These are phyloP conservation scores for Amphiprion clarkii DNA, from an alignment of 2,797 vertebrate species.

Conservation along the genomic window DNA sequence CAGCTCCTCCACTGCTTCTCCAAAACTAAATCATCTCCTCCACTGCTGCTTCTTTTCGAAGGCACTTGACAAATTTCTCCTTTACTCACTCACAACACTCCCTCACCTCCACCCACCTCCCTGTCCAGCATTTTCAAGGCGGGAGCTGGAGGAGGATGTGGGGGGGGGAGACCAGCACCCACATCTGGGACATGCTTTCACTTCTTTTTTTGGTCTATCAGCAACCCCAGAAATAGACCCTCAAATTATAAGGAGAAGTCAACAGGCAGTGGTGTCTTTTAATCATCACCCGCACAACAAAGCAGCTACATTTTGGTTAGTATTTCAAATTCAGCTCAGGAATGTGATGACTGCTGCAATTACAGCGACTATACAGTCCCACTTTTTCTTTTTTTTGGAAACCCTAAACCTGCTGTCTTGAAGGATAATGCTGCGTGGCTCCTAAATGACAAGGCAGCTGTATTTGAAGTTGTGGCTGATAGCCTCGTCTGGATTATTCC, in stretches of 20 bases:
- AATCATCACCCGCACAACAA: constrained; percentile 58
- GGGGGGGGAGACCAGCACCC: constrained; percentile 19
- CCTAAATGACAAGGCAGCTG: constrained; percentile 57
- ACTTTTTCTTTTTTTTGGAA: constrained; percentile 25
- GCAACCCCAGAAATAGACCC: constrained; percentile 58
- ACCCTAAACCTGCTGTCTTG: constrained; percentile 20
- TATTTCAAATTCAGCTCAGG: constrained; percentile 44
- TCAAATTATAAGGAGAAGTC: constrained; percentile 65
- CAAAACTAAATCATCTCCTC: constrained; percentile 27
- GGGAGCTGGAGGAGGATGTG: constrained; percentile 11
- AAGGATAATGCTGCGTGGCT: constrained; percentile 27
- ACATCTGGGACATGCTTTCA: constrained; percentile 67
- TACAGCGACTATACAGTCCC: constrained; percentile 27
- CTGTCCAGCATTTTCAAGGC: constrained; percentile 20
- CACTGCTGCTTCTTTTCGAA: constrained; percentile 51
- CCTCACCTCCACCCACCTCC: constrained; percentile 22
- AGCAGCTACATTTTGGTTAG: constrained; percentile 30
- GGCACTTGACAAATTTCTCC: constrained; percentile 69
- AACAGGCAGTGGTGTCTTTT: constrained; percentile 52
- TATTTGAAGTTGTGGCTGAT: constrained; percentile 16
- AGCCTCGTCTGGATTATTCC: constrained; percentile 2
- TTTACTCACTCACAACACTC: constrained; percentile 15
- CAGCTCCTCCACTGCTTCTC: constrained; percentile 14
- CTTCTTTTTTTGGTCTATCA: constrained; percentile 55
- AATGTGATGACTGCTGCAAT: constrained; percentile 54